phyloP scores from a whole-genome alignment of 2,797 vertebrate genomes.

The Lycodopsis pacificus region DNA sequence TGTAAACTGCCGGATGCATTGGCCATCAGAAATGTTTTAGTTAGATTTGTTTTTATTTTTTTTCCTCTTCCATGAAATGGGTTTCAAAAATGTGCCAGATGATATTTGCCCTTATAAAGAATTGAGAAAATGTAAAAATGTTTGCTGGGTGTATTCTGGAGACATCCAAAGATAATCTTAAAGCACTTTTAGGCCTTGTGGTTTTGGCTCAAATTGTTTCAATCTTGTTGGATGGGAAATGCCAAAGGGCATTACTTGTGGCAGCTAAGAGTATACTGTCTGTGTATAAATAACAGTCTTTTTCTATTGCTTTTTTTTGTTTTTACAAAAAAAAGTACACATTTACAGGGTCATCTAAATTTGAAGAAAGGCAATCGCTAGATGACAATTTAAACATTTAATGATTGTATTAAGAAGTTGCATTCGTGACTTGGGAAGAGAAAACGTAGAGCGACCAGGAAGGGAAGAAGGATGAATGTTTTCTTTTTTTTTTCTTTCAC shows the following conservation, averaged over 20 bases:
- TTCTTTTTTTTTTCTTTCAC: slow-evolving; percentile 35
- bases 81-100: slow-evolving; percentile 78
- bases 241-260: slow-evolving; percentile 81
- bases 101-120: slow-evolving; percentile 77
- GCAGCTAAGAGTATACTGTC: slow-evolving; percentile 82
- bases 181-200: slow-evolving; percentile 94
- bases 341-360: slow-evolving; percentile 74
- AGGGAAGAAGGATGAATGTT: slow-evolving; percentile 63
- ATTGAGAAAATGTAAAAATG: slow-evolving; percentile 55
- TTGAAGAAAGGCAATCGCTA: slow-evolving; percentile 74
- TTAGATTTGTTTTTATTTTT: slow-evolving; percentile 20
- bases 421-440: slow-evolving; percentile 44
- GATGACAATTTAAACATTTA: slow-evolving; percentile 73
- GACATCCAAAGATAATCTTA: slow-evolving; percentile 88
- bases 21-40: slow-evolving; percentile 65
- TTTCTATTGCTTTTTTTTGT: slow-evolving; percentile 61
- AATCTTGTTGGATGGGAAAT: slow-evolving; percentile 76
- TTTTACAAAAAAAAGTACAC: slow-evolving; percentile 53
- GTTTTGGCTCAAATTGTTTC: slow-evolving; percentile 83
- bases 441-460: slow-evolving; percentile 43
- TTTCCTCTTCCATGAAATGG: slow-evolving; percentile 78
- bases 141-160: slow-evolving; percentile 83
- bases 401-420: slow-evolving; percentile 68
- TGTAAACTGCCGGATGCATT: slow-evolving; percentile 78
- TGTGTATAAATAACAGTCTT: slow-evolving; percentile 68